Evolutionary conservation across 2,888 invertebrate species (phyloP).

Genomic region (Syrphus vitripennis): DNA sequence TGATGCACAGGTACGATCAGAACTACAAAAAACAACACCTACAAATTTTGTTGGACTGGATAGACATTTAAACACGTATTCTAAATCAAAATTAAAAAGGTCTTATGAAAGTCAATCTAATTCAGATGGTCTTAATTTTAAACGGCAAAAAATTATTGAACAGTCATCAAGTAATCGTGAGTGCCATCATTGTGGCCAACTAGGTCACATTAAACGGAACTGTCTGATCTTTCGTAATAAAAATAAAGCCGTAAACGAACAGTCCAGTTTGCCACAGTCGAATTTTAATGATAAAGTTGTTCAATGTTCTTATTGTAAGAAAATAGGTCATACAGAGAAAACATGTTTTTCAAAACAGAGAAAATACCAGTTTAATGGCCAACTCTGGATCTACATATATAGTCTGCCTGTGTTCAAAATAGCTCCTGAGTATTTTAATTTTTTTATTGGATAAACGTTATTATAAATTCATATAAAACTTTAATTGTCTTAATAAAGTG

Average conservation of each 20-base stretch:
- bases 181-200: background rate
- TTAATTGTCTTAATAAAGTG: background rate
- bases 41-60: background rate
- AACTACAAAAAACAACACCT: background rate
- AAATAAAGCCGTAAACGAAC: background rate
- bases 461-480: no score
- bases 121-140: background rate
- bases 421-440: no score
- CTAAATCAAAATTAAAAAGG: background rate
- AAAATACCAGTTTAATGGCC: no score
- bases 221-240: background rate
- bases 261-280: background rate
- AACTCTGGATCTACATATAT: no score
- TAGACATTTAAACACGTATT: background rate
- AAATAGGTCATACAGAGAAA: conserved; percentile 13
- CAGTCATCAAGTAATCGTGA: no score
- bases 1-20: background rate
- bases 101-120: background rate
- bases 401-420: no score
- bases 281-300: background rate
- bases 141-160: background rate
- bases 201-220: background rate
- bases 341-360: background rate
- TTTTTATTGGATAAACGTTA: no score
- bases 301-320: background rate